A percentile compares a stretch with the other conserved stretches of the same genome.
These are phyloP conservation scores for Lasioglossum pauxillum DNA, from an alignment of 2,888 invertebrate genomes.

Conservation along the genomic window DNA sequence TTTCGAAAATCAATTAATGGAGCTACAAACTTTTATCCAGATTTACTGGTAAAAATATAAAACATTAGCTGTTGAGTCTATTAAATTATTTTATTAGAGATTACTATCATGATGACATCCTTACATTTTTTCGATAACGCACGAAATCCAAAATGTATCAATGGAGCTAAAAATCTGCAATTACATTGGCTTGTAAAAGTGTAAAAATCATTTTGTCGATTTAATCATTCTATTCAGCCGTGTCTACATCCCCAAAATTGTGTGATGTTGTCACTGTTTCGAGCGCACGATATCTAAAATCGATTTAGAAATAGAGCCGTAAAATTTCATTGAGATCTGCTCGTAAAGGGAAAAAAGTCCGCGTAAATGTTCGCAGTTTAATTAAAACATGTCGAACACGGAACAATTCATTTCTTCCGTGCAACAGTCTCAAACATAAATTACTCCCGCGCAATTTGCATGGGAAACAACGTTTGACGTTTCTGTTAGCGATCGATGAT, in stretches of 20 bases:
- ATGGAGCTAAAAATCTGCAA: too few species aligned
- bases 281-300: not conserved
- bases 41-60: too few species aligned
- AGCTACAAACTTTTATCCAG: too few species aligned
- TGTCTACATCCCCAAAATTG: not conserved
- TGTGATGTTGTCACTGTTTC: not conserved
- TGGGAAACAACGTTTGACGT: conserved; percentile 39
- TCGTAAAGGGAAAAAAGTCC: not conserved
- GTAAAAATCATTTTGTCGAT: too few species aligned
- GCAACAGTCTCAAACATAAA: conserved; percentile 2
- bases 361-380: not conserved
- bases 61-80: too few species aligned
- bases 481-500: conserved; percentile 46
- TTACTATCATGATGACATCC: too few species aligned
- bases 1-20: not conserved
- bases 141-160: too few species aligned
- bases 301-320: not conserved
- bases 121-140: too few species aligned
- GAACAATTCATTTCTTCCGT: not conserved
- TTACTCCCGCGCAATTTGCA: not conserved
- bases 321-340: not conserved
- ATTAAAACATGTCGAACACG: not conserved
- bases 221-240: too few species aligned
- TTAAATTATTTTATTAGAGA: too few species aligned
- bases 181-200: too few species aligned